Conservation (phyloP, 2,113 vertebrate genomes). For the Mesoclemmys tuberculata region DNA sequence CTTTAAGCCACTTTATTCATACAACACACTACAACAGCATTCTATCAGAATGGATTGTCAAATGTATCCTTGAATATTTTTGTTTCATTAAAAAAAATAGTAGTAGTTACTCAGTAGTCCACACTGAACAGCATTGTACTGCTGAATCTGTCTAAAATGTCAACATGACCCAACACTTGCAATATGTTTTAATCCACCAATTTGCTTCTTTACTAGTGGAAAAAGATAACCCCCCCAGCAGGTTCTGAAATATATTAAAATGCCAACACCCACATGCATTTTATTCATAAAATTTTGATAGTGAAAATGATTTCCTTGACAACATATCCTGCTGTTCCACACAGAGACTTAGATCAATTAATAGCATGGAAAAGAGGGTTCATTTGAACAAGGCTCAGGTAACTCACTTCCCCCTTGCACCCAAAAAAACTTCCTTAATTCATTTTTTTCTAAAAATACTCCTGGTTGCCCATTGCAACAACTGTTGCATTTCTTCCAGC, state of each 20-base stretch:
- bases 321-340: fast-evolving
- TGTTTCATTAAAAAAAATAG: neutral
- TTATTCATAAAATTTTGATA: neutral
- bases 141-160: neutral
- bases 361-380: fast-evolving
- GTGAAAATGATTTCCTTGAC: neutral
- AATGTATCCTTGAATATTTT: neutral
- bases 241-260: neutral
- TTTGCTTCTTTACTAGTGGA: neutral
- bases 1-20: neutral
- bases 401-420: neutral
- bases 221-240: neutral
- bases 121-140: neutral
- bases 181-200: neutral
- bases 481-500: neutral
- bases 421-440: neutral
- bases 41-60: neutral
- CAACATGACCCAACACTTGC: neutral
- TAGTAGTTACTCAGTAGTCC: neutral
- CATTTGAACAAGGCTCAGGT: neutral
- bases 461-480: neutral
- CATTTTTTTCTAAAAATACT: neutral
- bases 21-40: neutral
- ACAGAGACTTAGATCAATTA: neutral
- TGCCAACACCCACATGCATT: neutral